phyloP scores from a whole-genome alignment of 53 echinoderm and acorn worm species.

The Holothuria leucospilota region DNA sequence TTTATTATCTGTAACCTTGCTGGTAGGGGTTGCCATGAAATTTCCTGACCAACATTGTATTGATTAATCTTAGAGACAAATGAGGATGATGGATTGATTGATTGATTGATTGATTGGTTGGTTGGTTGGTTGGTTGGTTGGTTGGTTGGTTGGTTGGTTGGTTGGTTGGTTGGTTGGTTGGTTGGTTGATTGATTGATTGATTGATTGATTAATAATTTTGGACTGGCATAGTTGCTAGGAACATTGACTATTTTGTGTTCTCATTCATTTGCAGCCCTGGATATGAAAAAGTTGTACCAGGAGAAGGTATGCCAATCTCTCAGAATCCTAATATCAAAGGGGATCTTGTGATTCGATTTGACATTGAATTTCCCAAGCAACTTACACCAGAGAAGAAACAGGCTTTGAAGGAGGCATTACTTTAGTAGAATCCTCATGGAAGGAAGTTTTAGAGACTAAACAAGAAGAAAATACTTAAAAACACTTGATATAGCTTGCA shows the following conservation, averaged over 20 bases:
- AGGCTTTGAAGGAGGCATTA: conserved; percentile 85
- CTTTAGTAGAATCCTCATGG: conserved; percentile 51
- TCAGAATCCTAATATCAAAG: conserved; percentile 70
- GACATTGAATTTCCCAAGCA: conserved; percentile 96
- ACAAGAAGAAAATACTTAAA: too few species aligned
- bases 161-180: too few species aligned
- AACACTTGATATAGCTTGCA: too few species aligned
- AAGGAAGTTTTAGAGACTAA: too few species aligned
- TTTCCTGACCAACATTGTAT: too few species aligned
- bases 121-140: too few species aligned
- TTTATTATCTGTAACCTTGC: too few species aligned
- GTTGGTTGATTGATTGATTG: too few species aligned
- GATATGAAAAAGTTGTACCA: conserved; percentile 88
- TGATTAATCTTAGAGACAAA: neutral
- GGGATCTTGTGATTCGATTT: conserved; percentile 87
- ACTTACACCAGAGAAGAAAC: conserved; percentile 85
- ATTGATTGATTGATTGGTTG: neutral
- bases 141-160: neutral
- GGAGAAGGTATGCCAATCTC: conserved; percentile 99
- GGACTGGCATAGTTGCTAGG: too few species aligned
- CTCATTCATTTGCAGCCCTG: conserved; percentile 69
- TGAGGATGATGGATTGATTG: too few species aligned
- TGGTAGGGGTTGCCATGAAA: too few species aligned
- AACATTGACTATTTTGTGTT: too few species aligned
- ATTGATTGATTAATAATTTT: neutral